Conservation (phyloP, 2,888 invertebrate genomes). For the Eulithis testata region DNA sequence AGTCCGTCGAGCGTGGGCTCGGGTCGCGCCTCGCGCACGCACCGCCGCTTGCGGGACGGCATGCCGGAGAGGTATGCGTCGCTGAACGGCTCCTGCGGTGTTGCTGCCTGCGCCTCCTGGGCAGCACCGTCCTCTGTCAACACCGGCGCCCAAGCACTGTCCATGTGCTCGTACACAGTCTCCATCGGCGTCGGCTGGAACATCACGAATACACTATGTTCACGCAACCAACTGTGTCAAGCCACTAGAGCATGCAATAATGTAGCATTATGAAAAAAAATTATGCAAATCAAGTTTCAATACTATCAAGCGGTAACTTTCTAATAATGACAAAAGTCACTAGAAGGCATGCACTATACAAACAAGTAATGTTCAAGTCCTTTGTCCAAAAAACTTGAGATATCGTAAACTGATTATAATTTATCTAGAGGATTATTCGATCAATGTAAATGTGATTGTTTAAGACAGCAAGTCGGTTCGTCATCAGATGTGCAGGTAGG, state of each 20-base stretch:
- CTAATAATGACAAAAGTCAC: background rate
- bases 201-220: constrained; percentile 4
- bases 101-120: constrained; percentile 76
- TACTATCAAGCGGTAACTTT: constrained; percentile 14
- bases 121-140: constrained; percentile 91
- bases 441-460: constrained; percentile 11
- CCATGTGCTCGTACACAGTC: constrained; percentile 77
- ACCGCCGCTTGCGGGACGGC: constrained; percentile 94
- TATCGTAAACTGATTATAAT: constrained; percentile 3
- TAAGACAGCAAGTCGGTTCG: constrained; percentile 7
- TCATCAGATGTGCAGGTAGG: constrained; percentile 4
- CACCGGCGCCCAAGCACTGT: constrained; percentile 91
- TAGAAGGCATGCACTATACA: constrained; percentile 19
- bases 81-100: constrained; percentile 87
- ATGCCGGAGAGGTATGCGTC: constrained; percentile 96
- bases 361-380: background rate
- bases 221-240: background rate
- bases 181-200: constrained; percentile 58
- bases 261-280: constrained; percentile 12
- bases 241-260: constrained; percentile 17
- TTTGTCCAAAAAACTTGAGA: constrained; percentile 25
- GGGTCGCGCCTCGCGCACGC: constrained; percentile 78
- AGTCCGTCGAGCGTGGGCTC: constrained; percentile 61
- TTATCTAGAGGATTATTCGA: constrained; percentile 1
- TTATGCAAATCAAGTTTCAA: constrained; percentile 4